Percentiles rank a stretch among this genome's conserved stretches.
Conservation (phyloP, 2,888 invertebrate species). For the Macaria liturata region DNA sequence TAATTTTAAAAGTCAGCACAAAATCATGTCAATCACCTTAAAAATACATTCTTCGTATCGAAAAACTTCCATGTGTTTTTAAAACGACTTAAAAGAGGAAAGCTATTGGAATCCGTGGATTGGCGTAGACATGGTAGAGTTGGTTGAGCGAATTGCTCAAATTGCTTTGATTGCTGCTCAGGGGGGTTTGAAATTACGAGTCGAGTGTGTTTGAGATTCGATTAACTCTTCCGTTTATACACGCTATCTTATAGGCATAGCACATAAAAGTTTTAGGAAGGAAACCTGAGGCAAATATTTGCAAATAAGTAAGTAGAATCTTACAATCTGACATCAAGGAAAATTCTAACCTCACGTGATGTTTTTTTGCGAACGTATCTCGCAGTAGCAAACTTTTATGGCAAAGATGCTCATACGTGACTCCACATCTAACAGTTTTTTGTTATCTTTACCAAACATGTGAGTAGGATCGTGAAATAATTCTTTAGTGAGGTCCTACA, state of each 20-base stretch:
- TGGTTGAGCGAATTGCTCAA: conserved; percentile 18
- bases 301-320: too few species aligned
- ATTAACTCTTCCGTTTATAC: too few species aligned
- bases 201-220: too few species aligned
- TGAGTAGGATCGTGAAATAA: conserved; percentile 13
- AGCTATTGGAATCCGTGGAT: conserved; percentile 13
- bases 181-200: conserved; percentile 10
- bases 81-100: conserved; percentile 4
- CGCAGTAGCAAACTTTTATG: conserved; percentile 5
- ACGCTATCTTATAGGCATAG: not conserved
- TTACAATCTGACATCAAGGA: not conserved
- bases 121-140: conserved; percentile 9
- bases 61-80: conserved; percentile 1
- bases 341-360: not conserved
- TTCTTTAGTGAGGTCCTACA: not conserved
- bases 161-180: conserved; percentile 19
- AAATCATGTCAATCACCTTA: too few species aligned
- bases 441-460: conserved; percentile 7
- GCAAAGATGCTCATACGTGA: conserved; percentile 16
- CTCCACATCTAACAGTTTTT: conserved; percentile 9
- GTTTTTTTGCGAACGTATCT: too few species aligned
- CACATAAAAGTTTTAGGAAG: too few species aligned
- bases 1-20: too few species aligned
- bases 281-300: too few species aligned
- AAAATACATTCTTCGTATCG: too few species aligned